These are phyloP conservation scores for Pomacea maculata DNA, from an alignment of 1,140 invertebrate species.

Conservation along the genomic window DNA sequence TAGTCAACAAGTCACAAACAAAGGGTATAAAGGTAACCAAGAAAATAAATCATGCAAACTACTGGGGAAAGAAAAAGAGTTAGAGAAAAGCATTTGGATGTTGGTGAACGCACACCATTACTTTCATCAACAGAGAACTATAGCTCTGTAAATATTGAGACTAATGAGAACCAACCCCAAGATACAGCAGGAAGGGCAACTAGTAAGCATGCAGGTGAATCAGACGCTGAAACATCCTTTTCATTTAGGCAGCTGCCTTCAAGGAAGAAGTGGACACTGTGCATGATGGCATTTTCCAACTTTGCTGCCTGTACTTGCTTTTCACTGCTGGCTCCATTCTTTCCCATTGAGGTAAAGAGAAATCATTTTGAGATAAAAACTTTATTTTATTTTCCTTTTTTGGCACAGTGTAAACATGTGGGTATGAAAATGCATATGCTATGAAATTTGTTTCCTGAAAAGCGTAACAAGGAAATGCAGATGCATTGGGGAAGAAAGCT, in stretches of 20 bases:
- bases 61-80: not conserved
- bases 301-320: not conserved
- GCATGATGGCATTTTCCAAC: not conserved
- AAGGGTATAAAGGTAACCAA: not conserved
- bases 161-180: not conserved
- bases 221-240: not conserved
- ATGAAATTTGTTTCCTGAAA: too few relatives aligned
- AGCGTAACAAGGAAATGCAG: too few relatives aligned
- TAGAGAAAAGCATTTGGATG: not conserved
- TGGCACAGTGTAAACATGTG: too few relatives aligned
- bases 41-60: not conserved
- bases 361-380: too few relatives aligned
- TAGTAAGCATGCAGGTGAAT: not conserved
- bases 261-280: not conserved
- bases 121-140: not conserved
- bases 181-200: not conserved
- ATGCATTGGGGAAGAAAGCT: too few relatives aligned
- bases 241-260: not conserved
- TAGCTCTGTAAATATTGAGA: constrained; percentile 1
- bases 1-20: too few relatives aligned
- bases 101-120: not conserved
- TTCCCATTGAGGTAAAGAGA: too few relatives aligned
- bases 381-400: too few relatives aligned
- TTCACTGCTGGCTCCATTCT: not conserved
- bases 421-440: too few relatives aligned